Evolutionary conservation across 1,140 invertebrate genomes (phyloP), one percentile per base, ranked within the genome.

Genomic region (Aphidius ervi): DNA sequence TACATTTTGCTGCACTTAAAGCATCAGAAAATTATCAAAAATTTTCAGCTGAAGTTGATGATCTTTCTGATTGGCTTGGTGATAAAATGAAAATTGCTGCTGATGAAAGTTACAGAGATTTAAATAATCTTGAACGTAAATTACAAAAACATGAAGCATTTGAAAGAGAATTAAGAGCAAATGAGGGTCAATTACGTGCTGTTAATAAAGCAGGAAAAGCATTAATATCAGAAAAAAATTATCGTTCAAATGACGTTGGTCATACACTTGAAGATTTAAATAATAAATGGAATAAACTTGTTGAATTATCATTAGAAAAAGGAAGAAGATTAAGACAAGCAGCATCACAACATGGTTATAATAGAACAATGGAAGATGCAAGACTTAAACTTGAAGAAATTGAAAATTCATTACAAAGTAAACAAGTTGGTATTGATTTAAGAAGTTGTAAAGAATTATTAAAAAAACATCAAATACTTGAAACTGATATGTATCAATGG

Each of bases 121-220:
- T 97, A 16, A 89, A 86, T 46, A 97, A 98, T 73, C 80, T 99
- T 46, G 92, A 95, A 62, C 83, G 94, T 4, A 98, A 98, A 75
- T 79, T 98, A 4, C 94, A 98, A 75, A 98, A 98, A 72, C 97
- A 99, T 72, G 95, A 98, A 76, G 97, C 96, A 0, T 98, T 99
- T 74, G 95, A 98, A 72, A 83, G 95, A 20, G 97, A 99, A 74
- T 76, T 99, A 6, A 84, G 92, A 46, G 91, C 94, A 0, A 97
- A 97, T 74, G 92, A 95, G 76, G 92, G 92, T 10, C 91, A 94
- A 72, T 77, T 97, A 9, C 78, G 91, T 46, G 87, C 87, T 48
- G 89, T 96, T 5, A 94, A 94, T 64, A 93, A 92, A 69, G 84
- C 86, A 53, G 91, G 88, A 5, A 83, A 89, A 71, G 83, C 83